Conservation (phyloP, 1,140 invertebrate species). For the Eueides isabella region DNA sequence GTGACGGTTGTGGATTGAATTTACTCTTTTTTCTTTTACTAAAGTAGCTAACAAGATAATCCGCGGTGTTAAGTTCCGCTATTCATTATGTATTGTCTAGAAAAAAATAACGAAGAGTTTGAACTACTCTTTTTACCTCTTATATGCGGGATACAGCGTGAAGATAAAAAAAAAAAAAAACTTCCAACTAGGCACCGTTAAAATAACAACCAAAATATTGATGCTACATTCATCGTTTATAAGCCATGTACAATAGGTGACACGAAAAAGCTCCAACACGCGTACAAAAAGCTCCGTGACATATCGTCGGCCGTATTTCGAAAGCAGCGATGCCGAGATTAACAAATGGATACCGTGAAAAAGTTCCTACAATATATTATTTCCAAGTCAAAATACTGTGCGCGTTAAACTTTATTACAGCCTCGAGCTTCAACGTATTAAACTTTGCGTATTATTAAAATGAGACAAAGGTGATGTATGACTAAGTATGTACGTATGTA, state of each 20-base stretch:
- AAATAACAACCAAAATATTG: slow-evolving; percentile 12
- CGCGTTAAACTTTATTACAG: slow-evolving; percentile 73
- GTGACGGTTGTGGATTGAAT: too few relatives aligned
- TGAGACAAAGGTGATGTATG: slow-evolving; percentile 53
- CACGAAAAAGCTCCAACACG: slow-evolving; percentile 3
- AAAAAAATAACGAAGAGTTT: too few relatives aligned
- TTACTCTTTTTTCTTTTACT: too few relatives aligned
- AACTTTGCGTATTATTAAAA: slow-evolving; percentile 74
- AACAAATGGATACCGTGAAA: slow-evolving; percentile 64
- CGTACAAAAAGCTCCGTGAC: slow-evolving; percentile 12
- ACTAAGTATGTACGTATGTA: not conserved
- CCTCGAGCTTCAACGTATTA: slow-evolving; percentile 55
- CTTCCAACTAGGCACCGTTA: not conserved
- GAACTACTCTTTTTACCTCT: too few relatives aligned
- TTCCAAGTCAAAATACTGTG: slow-evolving; percentile 60
- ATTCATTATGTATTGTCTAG: too few relatives aligned
- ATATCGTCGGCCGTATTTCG: slow-evolving; percentile 23
- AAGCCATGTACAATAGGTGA: slow-evolving; percentile 16
- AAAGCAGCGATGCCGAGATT: slow-evolving; percentile 48
- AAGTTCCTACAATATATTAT: slow-evolving; percentile 64
- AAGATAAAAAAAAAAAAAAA: not conserved
- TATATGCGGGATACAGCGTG: too few relatives aligned
- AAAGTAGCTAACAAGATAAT: too few relatives aligned
- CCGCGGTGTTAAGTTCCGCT: too few relatives aligned
- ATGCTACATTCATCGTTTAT: not conserved